Conservation (phyloP, 1,140 invertebrate species). For the Teleogryllus occipitalis region DNA sequence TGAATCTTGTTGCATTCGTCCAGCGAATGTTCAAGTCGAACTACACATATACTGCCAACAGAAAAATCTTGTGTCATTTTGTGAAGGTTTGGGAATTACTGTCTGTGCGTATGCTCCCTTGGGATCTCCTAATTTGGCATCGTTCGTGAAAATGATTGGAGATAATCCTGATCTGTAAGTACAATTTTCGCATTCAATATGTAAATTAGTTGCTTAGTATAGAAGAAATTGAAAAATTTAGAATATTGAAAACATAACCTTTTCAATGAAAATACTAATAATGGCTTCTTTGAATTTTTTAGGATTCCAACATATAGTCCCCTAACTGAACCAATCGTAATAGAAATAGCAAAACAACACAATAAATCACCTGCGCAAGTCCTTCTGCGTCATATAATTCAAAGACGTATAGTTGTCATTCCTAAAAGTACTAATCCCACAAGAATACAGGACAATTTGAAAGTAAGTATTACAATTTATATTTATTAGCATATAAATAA, state of each 20-base stretch:
- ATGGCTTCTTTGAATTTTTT: background rate
- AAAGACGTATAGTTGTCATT: conserved; percentile 35
- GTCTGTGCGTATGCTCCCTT: conserved; percentile 55
- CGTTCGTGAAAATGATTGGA: conserved; percentile 1
- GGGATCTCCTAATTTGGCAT: conserved; percentile 33
- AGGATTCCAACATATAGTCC: conserved; percentile 19
- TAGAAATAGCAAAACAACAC: conserved; percentile 32
- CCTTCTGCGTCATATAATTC: conserved; percentile 36
- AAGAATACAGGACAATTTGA: conserved; percentile 35
- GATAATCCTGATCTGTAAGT: background rate
- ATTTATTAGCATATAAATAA: too few relatives aligned
- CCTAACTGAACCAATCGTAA: conserved; percentile 31
- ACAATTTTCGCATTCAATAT: background rate
- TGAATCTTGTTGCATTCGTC: conserved; percentile 23
- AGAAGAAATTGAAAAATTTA: too few relatives aligned
- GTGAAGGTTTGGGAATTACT: conserved; percentile 42
- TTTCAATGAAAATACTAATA: background rate
- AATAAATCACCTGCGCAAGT: conserved; percentile 37
- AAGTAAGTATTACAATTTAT: conserved; percentile 21
- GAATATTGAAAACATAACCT: too few relatives aligned
- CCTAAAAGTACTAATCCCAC: conserved; percentile 36
- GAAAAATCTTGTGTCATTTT: conserved; percentile 45
- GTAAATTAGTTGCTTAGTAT: background rate
- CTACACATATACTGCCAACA: conserved; percentile 56
- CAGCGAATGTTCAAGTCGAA: conserved; percentile 40